Percentiles rank a stretch among this genome's conserved stretches.
Conservation (phyloP, 2,888 invertebrate genomes). For the Cerceris rybyensis region DNA sequence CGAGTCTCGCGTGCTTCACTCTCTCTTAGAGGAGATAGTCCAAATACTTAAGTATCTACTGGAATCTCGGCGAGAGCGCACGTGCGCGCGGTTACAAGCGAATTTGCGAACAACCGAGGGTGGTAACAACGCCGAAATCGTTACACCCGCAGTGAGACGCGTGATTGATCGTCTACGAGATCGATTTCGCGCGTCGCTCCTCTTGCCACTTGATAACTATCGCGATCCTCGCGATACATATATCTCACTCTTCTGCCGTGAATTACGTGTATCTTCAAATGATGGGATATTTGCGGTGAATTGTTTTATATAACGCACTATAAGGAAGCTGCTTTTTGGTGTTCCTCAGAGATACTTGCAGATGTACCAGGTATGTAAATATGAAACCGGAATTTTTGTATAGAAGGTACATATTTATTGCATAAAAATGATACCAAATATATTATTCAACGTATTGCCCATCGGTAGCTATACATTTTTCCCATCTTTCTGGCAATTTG, state of each 20-base stretch:
- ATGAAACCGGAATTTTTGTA: too few relatives aligned
- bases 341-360: too few relatives aligned
- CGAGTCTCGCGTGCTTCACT: constrained; percentile 11
- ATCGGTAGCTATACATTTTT: too few relatives aligned
- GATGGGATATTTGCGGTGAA: too few relatives aligned
- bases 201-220: neutral
- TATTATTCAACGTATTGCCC: too few relatives aligned
- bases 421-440: too few relatives aligned
- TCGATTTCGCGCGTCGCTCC: constrained; percentile 22
- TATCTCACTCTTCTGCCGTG: neutral
- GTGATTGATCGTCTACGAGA: constrained; percentile 31
- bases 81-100: constrained; percentile 5
- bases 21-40: constrained; percentile 9
- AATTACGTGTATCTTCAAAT: neutral
- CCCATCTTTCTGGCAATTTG: too few relatives aligned
- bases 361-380: too few relatives aligned
- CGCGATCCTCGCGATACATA: neutral
- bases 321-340: too few relatives aligned
- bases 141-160: constrained; percentile 3
- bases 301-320: too few relatives aligned
- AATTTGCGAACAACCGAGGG: neutral
- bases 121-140: neutral
- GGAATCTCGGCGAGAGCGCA: constrained; percentile 40
- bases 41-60: constrained; percentile 45
- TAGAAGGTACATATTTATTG: too few relatives aligned